Percentiles rank a stretch among this genome's conserved stretches.
These are phyloP conservation scores for Cacoxenus indagator DNA, from an alignment of 2,888 invertebrate genomes.

Conservation along the genomic window DNA sequence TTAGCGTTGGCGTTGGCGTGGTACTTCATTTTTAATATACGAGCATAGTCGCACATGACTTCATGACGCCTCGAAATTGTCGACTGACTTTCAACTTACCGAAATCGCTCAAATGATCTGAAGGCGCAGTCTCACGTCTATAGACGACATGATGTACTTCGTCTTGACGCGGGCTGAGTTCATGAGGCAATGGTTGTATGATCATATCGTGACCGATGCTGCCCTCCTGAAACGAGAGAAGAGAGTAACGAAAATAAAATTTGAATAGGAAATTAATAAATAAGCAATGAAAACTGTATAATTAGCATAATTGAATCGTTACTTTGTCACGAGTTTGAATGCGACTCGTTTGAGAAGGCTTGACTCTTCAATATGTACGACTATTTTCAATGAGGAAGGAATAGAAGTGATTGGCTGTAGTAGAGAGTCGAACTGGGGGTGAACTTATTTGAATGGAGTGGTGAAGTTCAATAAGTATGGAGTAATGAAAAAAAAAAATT, in stretches of 20 bases:
- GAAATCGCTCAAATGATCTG: conserved; percentile 83
- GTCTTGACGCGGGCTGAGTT: conserved; percentile 72
- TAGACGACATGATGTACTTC: conserved; percentile 83
- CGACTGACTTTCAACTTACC: conserved; percentile 74
- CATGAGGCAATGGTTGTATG: conserved; percentile 86
- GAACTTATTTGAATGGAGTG: no score
- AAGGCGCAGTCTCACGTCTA: conserved; percentile 72
- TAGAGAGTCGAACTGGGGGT: no score
- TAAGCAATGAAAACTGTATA: neutral
- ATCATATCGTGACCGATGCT: conserved; percentile 91
- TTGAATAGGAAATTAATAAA: conserved; percentile 32
- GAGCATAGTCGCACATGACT: no score
- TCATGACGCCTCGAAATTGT: neutral
- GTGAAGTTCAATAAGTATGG: no score
- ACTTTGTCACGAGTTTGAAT: neutral
- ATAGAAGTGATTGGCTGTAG: no score
- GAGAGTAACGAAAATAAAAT: conserved; percentile 27
- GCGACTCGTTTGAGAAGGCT: no score
- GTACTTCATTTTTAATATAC: neutral
- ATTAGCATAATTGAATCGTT: neutral
- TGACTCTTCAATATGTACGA: no score
- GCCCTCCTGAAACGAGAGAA: conserved; percentile 80
- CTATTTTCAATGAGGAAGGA: no score
- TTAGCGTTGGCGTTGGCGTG: neutral
- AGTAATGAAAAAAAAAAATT: no score